Evolutionary conservation across 1,140 invertebrate genomes (phyloP), one percentile per base, ranked within the genome.

Genomic region (Drosophila melanogaster): DNA sequence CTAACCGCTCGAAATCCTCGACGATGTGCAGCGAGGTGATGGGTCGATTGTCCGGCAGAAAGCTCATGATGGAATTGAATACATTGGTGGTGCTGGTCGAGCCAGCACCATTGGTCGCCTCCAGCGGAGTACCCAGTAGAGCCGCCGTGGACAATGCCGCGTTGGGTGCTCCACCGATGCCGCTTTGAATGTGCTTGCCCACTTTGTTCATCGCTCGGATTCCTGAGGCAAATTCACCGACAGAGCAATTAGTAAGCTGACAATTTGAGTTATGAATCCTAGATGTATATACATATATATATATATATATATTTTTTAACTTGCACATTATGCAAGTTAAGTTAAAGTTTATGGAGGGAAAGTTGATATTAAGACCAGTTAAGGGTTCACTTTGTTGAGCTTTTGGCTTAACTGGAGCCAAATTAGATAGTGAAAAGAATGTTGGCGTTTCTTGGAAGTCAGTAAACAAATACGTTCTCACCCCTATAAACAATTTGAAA

Each of bases 1-100:
- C 76, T 76, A 66, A 92, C 91, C 95, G 95, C 22, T 94, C 93
- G 57, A 94, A 92, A 75, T 96, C 95, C 92, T 97, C 95, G 37
- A 97, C 95, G 41, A 97, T 95, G 91, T 95, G 95, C 61, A 97
- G 94, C 5, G 95, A 95, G 51, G 96, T 96, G 50, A 97, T 95
- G 40, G 96, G 96, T 81, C 96, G 94, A 93, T 97, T 96, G 90
- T 97, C 96, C 1, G 96, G 96, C 75, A 97, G 70, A 54, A 92
- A 90, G 69, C 76, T 91, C 85, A 92, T 92, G 14, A 92, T 92
- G 4, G 91, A 92, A 40, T 84, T 92, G 74, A 92, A 91, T 14
- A 92, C 90, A 84, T 92, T 92, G 15, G 81, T 84, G 55, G 81
- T 66, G 51, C 72, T 62, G 49, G 65, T 57, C 1, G 58, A 53